phyloP scores from a whole-genome alignment of 2,113 vertebrate genomes.

The Chinchilla lanigera region DNA sequence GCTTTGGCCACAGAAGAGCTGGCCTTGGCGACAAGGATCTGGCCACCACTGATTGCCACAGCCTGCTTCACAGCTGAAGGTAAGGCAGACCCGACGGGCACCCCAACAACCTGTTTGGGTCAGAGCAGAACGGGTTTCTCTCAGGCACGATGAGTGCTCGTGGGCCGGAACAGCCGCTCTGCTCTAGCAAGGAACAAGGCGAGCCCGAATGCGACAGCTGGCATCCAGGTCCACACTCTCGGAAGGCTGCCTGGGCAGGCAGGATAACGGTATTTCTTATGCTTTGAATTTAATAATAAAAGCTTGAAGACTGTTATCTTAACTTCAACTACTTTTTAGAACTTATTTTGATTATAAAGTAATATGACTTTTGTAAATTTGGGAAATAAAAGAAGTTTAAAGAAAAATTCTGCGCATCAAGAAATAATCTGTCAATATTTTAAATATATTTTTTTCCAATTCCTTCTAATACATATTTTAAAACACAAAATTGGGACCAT shows the following conservation, averaged over 20 bases:
- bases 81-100: constrained; percentile 93
- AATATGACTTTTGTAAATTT: constrained; percentile 5
- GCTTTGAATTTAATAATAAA: neutral
- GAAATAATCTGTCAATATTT: constrained; percentile 28
- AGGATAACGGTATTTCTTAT: neutral
- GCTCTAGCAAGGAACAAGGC: neutral
- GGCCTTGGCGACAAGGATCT: constrained; percentile 97
- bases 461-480: constrained; percentile 26
- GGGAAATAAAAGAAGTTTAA: neutral
- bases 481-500: constrained; percentile 30
- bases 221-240: neutral
- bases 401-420: constrained; percentile 8
- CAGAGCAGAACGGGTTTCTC: constrained; percentile 38
- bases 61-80: constrained; percentile 96
- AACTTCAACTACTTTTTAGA: neutral
- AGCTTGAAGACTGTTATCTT: neutral
- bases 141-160: neutral
- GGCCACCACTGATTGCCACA: constrained; percentile 96
- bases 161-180: neutral
- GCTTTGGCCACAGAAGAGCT: constrained; percentile 93
- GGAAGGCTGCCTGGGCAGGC: neutral
- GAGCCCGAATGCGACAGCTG: neutral
- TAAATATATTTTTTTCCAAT: constrained; percentile 19
- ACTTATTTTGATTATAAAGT: constrained; percentile 12
- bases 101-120: constrained; percentile 92